Percentiles rank a stretch among this genome's conserved stretches.
These are phyloP conservation scores for Helogale parvula DNA, from an alignment of 2,113 vertebrate genomes.

Conservation along the genomic window DNA sequence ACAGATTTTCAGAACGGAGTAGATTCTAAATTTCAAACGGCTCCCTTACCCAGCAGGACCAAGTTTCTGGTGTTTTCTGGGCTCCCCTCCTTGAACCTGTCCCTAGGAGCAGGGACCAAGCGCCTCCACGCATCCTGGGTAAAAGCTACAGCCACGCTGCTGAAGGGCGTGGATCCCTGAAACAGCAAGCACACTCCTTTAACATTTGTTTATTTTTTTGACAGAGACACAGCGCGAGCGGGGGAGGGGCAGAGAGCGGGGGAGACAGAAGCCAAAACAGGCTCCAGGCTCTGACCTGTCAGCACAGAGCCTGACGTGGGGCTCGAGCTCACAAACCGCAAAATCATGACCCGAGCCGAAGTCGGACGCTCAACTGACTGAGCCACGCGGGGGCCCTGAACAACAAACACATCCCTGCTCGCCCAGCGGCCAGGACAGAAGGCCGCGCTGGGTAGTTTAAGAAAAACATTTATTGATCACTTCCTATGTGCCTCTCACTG, in stretches of 20 bases:
- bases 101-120: not conserved
- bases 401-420: not conserved
- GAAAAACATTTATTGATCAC: not conserved
- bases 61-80: slow-evolving; percentile 25
- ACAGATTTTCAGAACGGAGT: not conserved
- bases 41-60: slow-evolving; percentile 59
- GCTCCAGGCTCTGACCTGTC: too few relatives aligned
- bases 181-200: not conserved
- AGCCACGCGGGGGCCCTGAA: not conserved
- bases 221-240: too few relatives aligned
- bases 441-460: not conserved
- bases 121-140: not conserved
- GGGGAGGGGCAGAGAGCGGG: too few relatives aligned
- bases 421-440: not conserved
- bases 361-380: too few relatives aligned
- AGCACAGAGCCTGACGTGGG: too few relatives aligned
- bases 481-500: not conserved
- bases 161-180: not conserved
- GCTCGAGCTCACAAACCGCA: too few relatives aligned
- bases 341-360: too few relatives aligned
- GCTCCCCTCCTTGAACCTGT: not conserved
- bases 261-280: too few relatives aligned
- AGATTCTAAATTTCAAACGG: not conserved
- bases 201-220: too few relatives aligned
- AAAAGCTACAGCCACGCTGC: not conserved